Percentiles rank a stretch among this genome's conserved stretches.
phyloP scores from a whole-genome alignment of 2,113 vertebrate genomes.

The Megaleporinus macrocephalus region DNA sequence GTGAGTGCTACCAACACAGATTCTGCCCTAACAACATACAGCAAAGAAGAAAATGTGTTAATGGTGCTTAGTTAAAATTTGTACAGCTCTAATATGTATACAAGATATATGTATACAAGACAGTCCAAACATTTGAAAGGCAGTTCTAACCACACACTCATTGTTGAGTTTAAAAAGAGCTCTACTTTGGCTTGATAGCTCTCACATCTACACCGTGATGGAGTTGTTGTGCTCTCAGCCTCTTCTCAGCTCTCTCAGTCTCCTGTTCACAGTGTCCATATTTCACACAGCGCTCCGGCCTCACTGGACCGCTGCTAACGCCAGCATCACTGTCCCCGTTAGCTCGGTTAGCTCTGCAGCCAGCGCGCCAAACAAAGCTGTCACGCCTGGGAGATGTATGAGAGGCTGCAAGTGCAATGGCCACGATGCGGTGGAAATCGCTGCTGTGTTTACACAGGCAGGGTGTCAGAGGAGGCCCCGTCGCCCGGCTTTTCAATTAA shows the following conservation, averaged over 20 bases:
- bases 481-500: slow-evolving; percentile 8
- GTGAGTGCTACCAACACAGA: too few relatives aligned
- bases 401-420: slow-evolving; percentile 15
- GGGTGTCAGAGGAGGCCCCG: neutral
- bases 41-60: too few relatives aligned
- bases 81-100: neutral
- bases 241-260: slow-evolving; percentile 24
- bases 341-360: slow-evolving; percentile 40
- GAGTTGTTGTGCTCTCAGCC: slow-evolving; percentile 27
- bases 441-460: slow-evolving; percentile 9
- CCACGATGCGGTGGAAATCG: slow-evolving; percentile 35
- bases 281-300: slow-evolving; percentile 24
- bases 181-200: slow-evolving; percentile 35
- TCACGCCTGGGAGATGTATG: slow-evolving; percentile 60
- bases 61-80: too few relatives aligned
- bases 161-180: slow-evolving; percentile 48
- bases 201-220: slow-evolving; percentile 38
- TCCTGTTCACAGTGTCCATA: slow-evolving; percentile 34
- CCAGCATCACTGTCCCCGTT: slow-evolving; percentile 38
- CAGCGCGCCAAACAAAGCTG: slow-evolving; percentile 60
- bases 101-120: neutral
- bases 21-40: too few relatives aligned
- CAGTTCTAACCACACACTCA: slow-evolving; percentile 13
- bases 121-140: neutral
- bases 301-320: slow-evolving; percentile 40